Evolutionary conservation across 2,888 invertebrate species (phyloP).

Genomic region (Strigamia transsilvanica): DNA sequence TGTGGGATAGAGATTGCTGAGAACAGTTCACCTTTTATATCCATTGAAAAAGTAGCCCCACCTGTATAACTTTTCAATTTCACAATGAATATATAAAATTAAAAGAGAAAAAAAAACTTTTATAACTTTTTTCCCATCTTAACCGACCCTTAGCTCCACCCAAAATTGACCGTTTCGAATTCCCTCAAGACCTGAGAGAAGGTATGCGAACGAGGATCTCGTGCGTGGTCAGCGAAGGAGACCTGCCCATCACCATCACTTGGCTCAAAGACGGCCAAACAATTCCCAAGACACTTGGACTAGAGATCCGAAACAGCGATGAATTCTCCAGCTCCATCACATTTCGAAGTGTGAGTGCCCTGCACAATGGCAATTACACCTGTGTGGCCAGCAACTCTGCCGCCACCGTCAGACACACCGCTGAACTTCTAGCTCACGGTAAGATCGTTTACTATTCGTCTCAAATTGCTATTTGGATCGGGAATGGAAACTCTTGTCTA

Average conservation of each 20-base stretch:
- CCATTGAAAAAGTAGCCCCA: background rate
- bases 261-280: conserved; percentile 85
- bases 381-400: conserved; percentile 58
- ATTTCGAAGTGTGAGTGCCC: conserved; percentile 61
- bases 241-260: conserved; percentile 79
- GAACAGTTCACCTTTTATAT: background rate
- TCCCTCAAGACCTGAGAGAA: conserved; percentile 82
- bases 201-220: conserved; percentile 82
- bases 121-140: conserved; percentile 61
- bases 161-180: conserved; percentile 84
- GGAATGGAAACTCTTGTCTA: background rate
- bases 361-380: conserved; percentile 63
- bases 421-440: conserved; percentile 52
- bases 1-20: too few relatives aligned
- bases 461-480: background rate
- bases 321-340: conserved; percentile 62
- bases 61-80: background rate
- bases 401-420: conserved; percentile 51
- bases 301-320: conserved; percentile 58
- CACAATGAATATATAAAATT: background rate
- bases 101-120: background rate
- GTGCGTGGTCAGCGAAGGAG: conserved; percentile 81
- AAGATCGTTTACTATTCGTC: conserved; percentile 20
- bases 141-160: conserved; percentile 75
- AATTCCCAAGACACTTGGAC: conserved; percentile 58